Base-by-base conservation (phyloP, 2,888 invertebrate genomes). In the Venusia cambrica region DNA sequence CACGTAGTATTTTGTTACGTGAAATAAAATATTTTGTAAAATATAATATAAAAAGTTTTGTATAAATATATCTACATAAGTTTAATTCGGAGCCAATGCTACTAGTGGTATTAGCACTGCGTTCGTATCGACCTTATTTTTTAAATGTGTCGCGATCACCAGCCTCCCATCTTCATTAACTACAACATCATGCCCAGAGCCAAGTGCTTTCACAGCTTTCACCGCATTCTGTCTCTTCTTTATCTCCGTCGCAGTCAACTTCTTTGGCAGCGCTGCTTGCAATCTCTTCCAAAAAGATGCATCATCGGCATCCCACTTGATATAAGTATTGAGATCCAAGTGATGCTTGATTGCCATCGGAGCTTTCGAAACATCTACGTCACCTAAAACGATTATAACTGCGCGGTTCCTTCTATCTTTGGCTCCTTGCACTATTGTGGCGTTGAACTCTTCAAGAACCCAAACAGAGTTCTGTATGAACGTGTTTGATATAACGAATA, bases 201-300 rank as follows among this genome's bases (percentile, higher is more conserved):
- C 11, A 1, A 36, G 18, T 1, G 11, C 29, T 2, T 29, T 16
- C 2, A 18, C 6, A 2, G 35, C 29, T 2, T n/a, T n/a, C 5
- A 10, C 11, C 2, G 24, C 16, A n/a, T 10, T 5, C n/a, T 15
- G 1, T 4, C 7, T 14, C 2, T 13, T 11, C 4, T 15, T 24
- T n/a, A 36, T 2, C 6, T 36, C 29, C 5, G 14, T 5, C 3
- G 17, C 29, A n/a, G 9, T 29, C n/a, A 29, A 5, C 10, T 26
- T 24, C 17, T 7, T 29, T 0, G 65, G 94, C 57, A 96, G 70
- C 0, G 94, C 93, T 55, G 92, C 93, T 9, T 90, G 81, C 8
- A 96, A 67, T 54, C 92, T 93, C 17, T 93, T 89, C 92, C 94
- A 94, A 64, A 95, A 95, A 89, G 92, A 91, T n/a, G n/a, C n/a